These are phyloP conservation scores for Chromoteleia sp. DNA, from an alignment of 2,888 invertebrate species.

Conservation along the genomic window DNA sequence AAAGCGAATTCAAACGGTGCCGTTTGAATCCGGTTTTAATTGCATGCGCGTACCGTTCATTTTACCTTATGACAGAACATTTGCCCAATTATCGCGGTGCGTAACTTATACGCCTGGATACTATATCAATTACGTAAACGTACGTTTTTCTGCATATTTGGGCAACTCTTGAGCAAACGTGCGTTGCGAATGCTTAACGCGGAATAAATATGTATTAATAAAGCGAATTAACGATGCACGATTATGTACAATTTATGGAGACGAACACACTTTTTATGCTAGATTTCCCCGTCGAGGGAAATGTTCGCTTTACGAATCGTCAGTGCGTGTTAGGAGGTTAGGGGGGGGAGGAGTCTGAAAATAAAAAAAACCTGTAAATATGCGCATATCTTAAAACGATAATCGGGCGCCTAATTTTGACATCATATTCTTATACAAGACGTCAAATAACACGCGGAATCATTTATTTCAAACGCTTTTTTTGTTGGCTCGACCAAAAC, in stretches of 20 bases:
- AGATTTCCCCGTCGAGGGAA: too few relatives aligned
- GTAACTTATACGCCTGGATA: background rate
- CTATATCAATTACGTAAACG: background rate
- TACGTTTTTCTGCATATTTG: background rate
- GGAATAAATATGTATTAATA: too few relatives aligned
- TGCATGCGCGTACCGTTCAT: too few relatives aligned
- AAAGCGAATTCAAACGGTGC: too few relatives aligned
- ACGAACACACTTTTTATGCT: too few relatives aligned
- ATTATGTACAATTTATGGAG: too few relatives aligned
- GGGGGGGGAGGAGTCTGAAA: too few relatives aligned
- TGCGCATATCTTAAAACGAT: conserved; percentile 1
- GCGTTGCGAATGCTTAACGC: too few relatives aligned
- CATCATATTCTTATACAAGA: background rate
- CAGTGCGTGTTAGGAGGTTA: too few relatives aligned
- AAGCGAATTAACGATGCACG: too few relatives aligned
- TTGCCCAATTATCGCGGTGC: conserved; percentile 7
- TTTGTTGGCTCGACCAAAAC: background rate
- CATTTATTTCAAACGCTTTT: background rate
- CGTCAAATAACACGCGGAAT: conserved; percentile 6
- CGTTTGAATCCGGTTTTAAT: background rate
- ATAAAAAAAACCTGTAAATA: conserved; percentile 1
- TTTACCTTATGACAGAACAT: conserved; percentile 15
- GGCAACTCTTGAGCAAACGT: too few relatives aligned
- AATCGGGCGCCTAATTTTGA: background rate
- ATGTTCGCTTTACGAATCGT: too few relatives aligned